Conservation (phyloP, 1,140 invertebrate genomes). For the Pachypsylla venusta region DNA sequence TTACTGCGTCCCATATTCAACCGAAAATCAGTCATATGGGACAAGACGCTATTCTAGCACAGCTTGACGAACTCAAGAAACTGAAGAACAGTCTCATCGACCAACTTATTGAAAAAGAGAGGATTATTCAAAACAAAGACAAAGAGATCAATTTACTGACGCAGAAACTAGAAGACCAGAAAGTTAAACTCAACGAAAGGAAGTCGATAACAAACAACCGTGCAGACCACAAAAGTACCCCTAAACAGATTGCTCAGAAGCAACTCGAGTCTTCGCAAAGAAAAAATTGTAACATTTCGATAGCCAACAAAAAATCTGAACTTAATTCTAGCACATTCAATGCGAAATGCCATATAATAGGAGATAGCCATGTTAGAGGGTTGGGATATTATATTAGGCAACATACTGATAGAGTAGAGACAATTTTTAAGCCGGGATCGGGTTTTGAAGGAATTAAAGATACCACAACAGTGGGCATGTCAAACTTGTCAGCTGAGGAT, state of each 20-base stretch:
- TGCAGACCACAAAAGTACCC: not conserved
- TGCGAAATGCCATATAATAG: not conserved
- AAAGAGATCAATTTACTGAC: not conserved
- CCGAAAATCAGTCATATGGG: too few relatives aligned
- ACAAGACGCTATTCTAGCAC: too few relatives aligned
- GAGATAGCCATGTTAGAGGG: not conserved
- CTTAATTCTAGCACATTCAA: too few relatives aligned
- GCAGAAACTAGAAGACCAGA: not conserved
- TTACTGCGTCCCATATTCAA: too few relatives aligned
- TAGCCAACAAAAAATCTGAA: not conserved
- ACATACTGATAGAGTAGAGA: not conserved
- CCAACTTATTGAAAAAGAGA: not conserved
- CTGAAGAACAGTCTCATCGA: not conserved
- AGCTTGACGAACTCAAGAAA: not conserved
- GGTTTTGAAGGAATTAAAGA: slow-evolving; percentile 1
- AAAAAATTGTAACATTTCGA: not conserved
- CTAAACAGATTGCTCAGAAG: not conserved
- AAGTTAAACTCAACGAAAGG: not conserved
- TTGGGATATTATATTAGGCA: not conserved
- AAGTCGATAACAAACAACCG: not conserved
- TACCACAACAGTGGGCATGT: not conserved
- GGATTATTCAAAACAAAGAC: not conserved
- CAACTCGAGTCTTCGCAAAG: not conserved
- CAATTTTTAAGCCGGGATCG: slow-evolving; percentile 1
- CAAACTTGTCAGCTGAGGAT: not conserved